A percentile compares a stretch with the other conserved stretches of the same genome.
These are phyloP conservation scores for Ceriagrion tenellum DNA, from an alignment of 2,888 invertebrate genomes.

Conservation along the genomic window DNA sequence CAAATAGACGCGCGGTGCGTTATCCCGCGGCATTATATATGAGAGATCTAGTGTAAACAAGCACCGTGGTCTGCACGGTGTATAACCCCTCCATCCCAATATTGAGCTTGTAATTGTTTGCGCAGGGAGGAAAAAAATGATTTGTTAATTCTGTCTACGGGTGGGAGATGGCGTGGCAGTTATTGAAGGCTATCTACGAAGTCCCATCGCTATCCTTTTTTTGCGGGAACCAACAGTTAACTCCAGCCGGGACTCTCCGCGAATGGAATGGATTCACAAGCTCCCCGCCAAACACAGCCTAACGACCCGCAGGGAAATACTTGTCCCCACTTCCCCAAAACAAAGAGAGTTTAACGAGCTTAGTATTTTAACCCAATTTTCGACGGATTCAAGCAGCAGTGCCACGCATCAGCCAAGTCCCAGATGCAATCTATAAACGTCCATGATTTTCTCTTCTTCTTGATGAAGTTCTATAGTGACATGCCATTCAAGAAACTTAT, in stretches of 20 bases:
- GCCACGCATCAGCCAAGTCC: background rate
- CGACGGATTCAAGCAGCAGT: background rate
- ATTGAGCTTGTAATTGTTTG: no score
- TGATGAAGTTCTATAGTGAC: no score
- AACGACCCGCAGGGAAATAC: background rate
- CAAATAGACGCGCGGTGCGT: background rate
- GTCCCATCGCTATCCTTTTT: background rate
- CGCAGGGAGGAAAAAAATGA: no score
- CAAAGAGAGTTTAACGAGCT: background rate
- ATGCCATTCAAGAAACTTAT: no score
- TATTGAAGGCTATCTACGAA: background rate
- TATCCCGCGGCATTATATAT: background rate
- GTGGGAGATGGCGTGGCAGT: background rate
- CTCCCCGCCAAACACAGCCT: background rate
- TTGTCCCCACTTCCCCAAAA: background rate
- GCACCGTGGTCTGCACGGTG: background rate
- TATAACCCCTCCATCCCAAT: background rate
- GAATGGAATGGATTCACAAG: background rate
- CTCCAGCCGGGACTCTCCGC: background rate
- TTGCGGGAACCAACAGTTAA: background rate
- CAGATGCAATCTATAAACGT: background rate
- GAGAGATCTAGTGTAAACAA: background rate
- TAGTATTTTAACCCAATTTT: background rate
- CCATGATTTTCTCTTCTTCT: background rate
- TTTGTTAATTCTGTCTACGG: no score